Percentiles rank a stretch among this genome's conserved stretches.
These are phyloP conservation scores for Mycetomoellerius zeteki DNA, from an alignment of 1,140 invertebrate genomes.

Conservation along the genomic window DNA sequence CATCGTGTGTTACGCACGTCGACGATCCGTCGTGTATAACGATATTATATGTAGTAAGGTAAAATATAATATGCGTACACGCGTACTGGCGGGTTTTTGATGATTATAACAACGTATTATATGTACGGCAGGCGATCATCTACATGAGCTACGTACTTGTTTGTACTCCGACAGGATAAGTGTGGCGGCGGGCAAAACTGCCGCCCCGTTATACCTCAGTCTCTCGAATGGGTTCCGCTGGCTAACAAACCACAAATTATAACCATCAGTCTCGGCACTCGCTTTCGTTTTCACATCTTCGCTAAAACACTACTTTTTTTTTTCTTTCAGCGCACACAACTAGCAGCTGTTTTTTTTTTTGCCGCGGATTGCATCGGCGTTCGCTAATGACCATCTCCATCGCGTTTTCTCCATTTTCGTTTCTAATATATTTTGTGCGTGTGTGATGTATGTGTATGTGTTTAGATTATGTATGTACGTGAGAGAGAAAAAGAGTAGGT, in stretches of 20 bases:
- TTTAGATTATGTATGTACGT: background rate
- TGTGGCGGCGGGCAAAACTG: conserved; percentile 86
- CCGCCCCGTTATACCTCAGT: conserved; percentile 88
- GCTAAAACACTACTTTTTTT: conserved; percentile 60
- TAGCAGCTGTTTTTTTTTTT: conserved; percentile 33
- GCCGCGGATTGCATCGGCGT: conserved; percentile 62
- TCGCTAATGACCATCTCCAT: conserved; percentile 36
- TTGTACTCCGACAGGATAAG: conserved; percentile 89
- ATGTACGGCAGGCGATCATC: conserved; percentile 84
- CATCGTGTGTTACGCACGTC: conserved; percentile 73
- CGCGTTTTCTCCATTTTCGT: conserved; percentile 39
- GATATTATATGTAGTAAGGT: conserved; percentile 50
- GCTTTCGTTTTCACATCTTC: conserved; percentile 63
- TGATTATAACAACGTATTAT: conserved; percentile 82
- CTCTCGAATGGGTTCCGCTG: conserved; percentile 92
- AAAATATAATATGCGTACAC: conserved; percentile 71
- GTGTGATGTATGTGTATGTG: background rate
- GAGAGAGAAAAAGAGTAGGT: background rate
- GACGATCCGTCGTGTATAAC: conserved; percentile 74
- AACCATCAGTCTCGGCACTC: conserved; percentile 84
- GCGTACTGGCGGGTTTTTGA: conserved; percentile 79
- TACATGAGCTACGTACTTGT: conserved; percentile 89
- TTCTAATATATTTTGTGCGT: background rate
- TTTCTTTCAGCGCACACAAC: conserved; percentile 40
- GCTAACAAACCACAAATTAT: conserved; percentile 89